Evolutionary conservation across 37 sponge, comb jelly and placozoan species (phyloP), one percentile per base, ranked within the genome.

Genomic region (Beroe ovata): DNA sequence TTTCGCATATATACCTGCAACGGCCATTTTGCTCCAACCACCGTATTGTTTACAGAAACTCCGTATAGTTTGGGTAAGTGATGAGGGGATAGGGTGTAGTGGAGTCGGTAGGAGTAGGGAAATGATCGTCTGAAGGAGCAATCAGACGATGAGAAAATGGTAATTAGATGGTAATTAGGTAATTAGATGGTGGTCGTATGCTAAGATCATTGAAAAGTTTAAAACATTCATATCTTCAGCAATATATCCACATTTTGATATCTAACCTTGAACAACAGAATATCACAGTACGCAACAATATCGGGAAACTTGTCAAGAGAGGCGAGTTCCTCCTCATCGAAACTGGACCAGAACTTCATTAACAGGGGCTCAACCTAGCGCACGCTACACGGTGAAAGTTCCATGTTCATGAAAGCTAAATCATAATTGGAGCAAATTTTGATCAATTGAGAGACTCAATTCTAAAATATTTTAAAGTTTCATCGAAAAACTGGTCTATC

Each of bases 101-200:
- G 84, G 84, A 1, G 84, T 77, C 0, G 84, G 84, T 11, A 77
- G 84, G 0, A 77, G 47, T 23, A 77, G 84, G 1, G 84, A 77
- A 1, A 77, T 77, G 26, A 77, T 77, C n/a, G 84, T 77, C 84
- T 77, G 84, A 77, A 77, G n/a, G n/a, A n/a, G n/a, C n/a, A n/a
- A n/a, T n/a, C n/a, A n/a, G n/a, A 58, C 11, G n/a, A n/a, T n/a
- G n/a, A n/a, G n/a, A n/a, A n/a, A n/a, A n/a, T n/a, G n/a, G n/a
- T n/a, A n/a, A n/a, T n/a, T n/a, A n/a, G n/a, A n/a, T n/a, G n/a
- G n/a, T n/a, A n/a, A n/a, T n/a, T n/a, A n/a, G n/a, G n/a, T n/a
- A n/a, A n/a, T n/a, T n/a, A n/a, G n/a, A n/a, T n/a, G n/a, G n/a
- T n/a, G n/a, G n/a, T n/a, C n/a, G n/a, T n/a, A n/a, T n/a, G n/a